These are phyloP conservation scores for Brienomyrus brachyistius DNA, from an alignment of 2,113 vertebrate species.

Conservation along the genomic window DNA sequence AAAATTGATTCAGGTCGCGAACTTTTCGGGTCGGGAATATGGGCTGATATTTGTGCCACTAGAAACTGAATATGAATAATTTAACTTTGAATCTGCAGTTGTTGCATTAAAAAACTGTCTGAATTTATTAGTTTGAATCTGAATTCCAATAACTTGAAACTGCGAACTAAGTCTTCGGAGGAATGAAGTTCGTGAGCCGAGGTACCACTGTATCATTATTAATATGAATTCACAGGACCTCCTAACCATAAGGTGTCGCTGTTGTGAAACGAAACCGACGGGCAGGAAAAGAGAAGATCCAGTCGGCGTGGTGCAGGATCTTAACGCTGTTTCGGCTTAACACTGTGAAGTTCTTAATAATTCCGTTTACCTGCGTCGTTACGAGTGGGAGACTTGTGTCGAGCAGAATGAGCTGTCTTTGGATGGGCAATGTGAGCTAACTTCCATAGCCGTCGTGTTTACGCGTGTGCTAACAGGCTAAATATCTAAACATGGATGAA, in stretches of 20 bases:
- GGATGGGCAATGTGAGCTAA: conserved; percentile 66
- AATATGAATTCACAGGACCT: background rate
- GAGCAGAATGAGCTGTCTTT: conserved; percentile 48
- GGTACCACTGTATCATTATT: background rate
- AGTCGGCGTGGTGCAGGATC: background rate
- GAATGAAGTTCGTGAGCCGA: too few species aligned
- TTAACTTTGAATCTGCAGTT: too few species aligned
- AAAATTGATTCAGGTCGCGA: too few species aligned
- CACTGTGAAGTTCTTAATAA: background rate
- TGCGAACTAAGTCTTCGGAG: too few species aligned
- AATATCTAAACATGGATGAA: background rate
- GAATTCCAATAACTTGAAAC: too few species aligned
- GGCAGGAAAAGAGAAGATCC: background rate
- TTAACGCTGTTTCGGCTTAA: background rate
- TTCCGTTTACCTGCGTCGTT: background rate
- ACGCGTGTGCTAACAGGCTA: background rate
- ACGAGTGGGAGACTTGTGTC: background rate
- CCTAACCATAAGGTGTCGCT: background rate
- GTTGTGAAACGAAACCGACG: background rate
- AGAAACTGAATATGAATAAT: too few species aligned
- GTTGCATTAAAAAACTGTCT: too few species aligned
- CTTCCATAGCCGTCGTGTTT: background rate
- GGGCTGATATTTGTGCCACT: too few species aligned
- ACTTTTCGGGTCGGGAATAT: too few species aligned
- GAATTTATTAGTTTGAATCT: too few species aligned